These are phyloP conservation scores for Hyaena hyaena DNA, from an alignment of 2,113 vertebrate species.

Conservation along the genomic window DNA sequence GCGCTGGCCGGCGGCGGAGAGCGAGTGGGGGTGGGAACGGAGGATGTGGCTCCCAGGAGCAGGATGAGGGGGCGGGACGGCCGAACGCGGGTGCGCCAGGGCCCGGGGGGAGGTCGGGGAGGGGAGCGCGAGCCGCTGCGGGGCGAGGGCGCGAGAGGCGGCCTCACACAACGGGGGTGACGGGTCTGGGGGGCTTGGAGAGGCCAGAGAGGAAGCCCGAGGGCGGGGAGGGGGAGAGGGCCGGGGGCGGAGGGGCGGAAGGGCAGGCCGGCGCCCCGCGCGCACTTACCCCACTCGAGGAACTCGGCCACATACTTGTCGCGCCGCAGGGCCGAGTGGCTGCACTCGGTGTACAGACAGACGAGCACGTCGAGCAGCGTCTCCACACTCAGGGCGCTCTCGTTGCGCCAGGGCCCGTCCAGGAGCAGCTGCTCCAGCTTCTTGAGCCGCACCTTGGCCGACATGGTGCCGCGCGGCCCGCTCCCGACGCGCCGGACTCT, in stretches of 20 bases:
- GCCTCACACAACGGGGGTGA: neutral
- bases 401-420: constrained; percentile 89
- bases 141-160: neutral
- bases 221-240: neutral
- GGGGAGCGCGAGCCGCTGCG: neutral
- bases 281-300: constrained; percentile 95
- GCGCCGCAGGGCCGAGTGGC: constrained; percentile 91
- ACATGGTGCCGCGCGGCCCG: constrained; percentile 88
- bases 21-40: neutral
- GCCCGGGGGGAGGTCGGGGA: neutral
- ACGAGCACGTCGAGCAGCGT: constrained; percentile 95
- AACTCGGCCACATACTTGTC: constrained; percentile 97
- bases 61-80: constrained; percentile 40
- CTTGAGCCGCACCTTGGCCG: constrained; percentile 96
- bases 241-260: neutral
- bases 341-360: constrained; percentile 93
- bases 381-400: constrained; percentile 93
- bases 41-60: constrained; percentile 33
- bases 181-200: neutral
- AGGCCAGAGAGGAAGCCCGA: neutral
- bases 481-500: constrained; percentile 52
- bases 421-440: constrained; percentile 96
- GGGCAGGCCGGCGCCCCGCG: constrained; percentile 84
- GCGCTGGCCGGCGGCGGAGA: neutral
- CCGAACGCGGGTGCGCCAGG: neutral